A percentile compares a stretch with the other conserved stretches of the same genome.
Conservation (phyloP, 2,797 vertebrate genomes). For the Calcarius lapponicus region DNA sequence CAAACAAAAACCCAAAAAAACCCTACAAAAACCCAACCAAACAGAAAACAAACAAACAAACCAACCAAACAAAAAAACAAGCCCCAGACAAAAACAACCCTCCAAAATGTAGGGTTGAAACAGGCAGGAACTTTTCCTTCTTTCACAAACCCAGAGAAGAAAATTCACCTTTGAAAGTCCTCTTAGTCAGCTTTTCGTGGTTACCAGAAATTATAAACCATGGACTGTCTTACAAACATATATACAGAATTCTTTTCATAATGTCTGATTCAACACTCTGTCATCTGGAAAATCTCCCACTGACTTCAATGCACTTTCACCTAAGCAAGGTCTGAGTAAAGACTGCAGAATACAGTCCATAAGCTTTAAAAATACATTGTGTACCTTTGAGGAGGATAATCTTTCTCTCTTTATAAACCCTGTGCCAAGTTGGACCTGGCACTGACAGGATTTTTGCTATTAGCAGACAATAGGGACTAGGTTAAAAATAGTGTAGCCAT, state of each 20-base stretch:
- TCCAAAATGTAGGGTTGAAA: not conserved
- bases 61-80: not conserved
- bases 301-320: constrained; percentile 19
- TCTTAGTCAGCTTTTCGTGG: not conserved
- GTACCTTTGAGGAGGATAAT: constrained; percentile 37
- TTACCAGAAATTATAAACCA: constrained; percentile 24
- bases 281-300: constrained; percentile 39
- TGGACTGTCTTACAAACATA: not conserved
- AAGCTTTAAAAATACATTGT: constrained; percentile 35
- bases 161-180: constrained; percentile 13
- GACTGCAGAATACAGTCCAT: constrained; percentile 6
- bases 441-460: constrained; percentile 64
- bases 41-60: not conserved
- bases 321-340: constrained; percentile 29
- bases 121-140: not conserved
- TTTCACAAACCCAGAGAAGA: constrained; percentile 12
- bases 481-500: constrained; percentile 72
- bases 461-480: constrained; percentile 64
- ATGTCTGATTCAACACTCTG: constrained; percentile 25
- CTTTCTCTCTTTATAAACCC: constrained; percentile 9
- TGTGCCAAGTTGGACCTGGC: constrained; percentile 63
- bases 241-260: constrained; percentile 1
- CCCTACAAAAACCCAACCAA: not conserved
- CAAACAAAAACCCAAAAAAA: not conserved
- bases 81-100: not conserved